A percentile compares a stretch with the other conserved stretches of the same genome.
Evolutionary conservation across 1,140 invertebrate genomes (phyloP).

Genomic region (Euglossa dilemma): DNA sequence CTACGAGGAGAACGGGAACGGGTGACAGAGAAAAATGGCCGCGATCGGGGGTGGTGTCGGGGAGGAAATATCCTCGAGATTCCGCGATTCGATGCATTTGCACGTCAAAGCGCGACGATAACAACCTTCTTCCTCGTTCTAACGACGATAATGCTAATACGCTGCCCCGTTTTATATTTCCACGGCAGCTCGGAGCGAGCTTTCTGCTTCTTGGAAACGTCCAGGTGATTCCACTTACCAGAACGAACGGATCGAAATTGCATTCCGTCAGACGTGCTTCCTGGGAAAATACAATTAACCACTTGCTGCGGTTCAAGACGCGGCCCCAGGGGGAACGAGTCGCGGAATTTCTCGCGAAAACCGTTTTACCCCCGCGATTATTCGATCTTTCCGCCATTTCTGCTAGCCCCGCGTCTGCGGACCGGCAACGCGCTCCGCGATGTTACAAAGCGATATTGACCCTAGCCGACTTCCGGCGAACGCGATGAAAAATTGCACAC

Average conservation of each 20-base stretch:
- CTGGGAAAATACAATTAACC: conserved; percentile 64
- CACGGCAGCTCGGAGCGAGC: neutral
- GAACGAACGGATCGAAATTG: conserved; percentile 60
- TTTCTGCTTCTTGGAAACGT: neutral
- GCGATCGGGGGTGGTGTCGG: neutral
- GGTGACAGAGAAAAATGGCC: neutral
- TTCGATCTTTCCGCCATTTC: conserved; percentile 4
- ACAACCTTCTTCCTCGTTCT: neutral
- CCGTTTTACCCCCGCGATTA: neutral
- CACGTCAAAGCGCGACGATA: conserved; percentile 39
- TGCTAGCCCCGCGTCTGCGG: neutral
- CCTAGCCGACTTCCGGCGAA: neutral
- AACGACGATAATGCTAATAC: conserved; percentile 48
- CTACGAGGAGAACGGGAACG: neutral
- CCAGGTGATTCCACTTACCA: neutral
- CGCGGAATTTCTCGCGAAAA: conserved; percentile 34
- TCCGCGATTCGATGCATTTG: conserved; percentile 24
- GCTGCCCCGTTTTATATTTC: conserved; percentile 34
- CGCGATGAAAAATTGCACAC: neutral
- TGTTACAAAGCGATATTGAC: neutral
- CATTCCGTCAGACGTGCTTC: conserved; percentile 59
- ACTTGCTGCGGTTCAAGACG: conserved; percentile 43
- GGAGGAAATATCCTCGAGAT: neutral
- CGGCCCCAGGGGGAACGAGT: conserved; percentile 6
- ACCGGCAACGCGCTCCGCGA: neutral